Evolutionary conservation across 53 echinoderm and acorn worm genomes (phyloP).

Genomic region (Patiria pectinifera): DNA sequence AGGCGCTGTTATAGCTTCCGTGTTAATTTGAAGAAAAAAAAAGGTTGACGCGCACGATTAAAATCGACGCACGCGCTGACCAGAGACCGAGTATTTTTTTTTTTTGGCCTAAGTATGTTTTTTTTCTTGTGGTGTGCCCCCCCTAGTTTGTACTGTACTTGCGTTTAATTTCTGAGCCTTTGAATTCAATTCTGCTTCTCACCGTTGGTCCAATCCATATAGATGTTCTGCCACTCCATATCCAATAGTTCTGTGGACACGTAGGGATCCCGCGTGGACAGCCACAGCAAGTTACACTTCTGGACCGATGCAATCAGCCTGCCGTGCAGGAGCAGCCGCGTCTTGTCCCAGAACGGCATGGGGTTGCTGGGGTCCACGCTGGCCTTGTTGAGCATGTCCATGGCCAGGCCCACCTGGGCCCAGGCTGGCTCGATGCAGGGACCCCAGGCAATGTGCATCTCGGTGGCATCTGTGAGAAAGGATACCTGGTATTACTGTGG

Average conservation of each 20-base stretch:
- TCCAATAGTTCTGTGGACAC: conserved; percentile 94
- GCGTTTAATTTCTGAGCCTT: neutral
- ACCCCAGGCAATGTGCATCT: conserved; percentile 88
- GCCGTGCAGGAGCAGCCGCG: conserved; percentile 90
- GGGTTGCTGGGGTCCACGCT: conserved; percentile 94
- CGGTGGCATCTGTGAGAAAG: conserved; percentile 78
- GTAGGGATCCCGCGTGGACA: conserved; percentile 87
- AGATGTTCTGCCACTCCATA: conserved; percentile 90
- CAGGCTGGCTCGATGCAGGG: conserved; percentile 93
- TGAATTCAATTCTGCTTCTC: too few species aligned
- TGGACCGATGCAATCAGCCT: conserved; percentile 82
- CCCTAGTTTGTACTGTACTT: too few species aligned
- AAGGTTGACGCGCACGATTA: too few species aligned
- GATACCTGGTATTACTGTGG: too few species aligned
- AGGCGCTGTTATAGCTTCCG: too few species aligned
- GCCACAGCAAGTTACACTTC: conserved; percentile 92
- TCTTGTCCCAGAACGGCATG: conserved; percentile 97
- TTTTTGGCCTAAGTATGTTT: too few species aligned
- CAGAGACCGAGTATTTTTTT: too few species aligned
- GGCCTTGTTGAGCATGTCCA: conserved; percentile 91
- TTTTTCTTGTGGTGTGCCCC: too few species aligned
- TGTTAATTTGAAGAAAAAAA: too few species aligned
- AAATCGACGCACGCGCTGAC: too few species aligned
- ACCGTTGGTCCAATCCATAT: conserved; percentile 99
- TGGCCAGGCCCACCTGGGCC: conserved; percentile 76